phyloP scores from a whole-genome alignment of 2,797 vertebrate species.

The Limnodromus scolopaceus region DNA sequence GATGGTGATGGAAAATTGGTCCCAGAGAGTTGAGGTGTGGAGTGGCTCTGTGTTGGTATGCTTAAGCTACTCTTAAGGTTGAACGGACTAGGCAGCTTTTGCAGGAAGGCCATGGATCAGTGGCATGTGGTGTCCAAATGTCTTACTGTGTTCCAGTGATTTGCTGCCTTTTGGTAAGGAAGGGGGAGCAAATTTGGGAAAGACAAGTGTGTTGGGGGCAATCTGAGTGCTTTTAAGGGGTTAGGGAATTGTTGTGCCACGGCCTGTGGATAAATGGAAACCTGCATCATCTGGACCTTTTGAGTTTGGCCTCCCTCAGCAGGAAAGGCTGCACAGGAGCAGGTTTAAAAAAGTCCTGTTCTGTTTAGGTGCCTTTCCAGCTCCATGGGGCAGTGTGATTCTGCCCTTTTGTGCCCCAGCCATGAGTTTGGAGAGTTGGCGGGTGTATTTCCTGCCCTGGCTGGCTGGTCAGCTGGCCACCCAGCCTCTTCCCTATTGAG shows the following conservation, averaged over 20 bases:
- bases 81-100: not conserved
- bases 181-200: not conserved
- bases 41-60: not conserved
- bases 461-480: not conserved
- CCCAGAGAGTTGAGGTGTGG: not conserved
- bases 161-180: not conserved
- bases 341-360: not conserved
- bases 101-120: not conserved
- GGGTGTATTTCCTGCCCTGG: not conserved
- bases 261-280: not conserved
- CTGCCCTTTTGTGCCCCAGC: not conserved
- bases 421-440: not conserved
- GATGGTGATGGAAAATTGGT: not conserved
- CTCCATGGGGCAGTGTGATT: not conserved
- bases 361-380: not conserved
- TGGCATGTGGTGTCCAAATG: not conserved
- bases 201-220: not conserved
- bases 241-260: not conserved
- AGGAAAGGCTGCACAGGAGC: not conserved
- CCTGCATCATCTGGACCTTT: not conserved
- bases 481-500: not conserved
- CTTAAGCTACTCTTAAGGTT: not conserved
- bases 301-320: not conserved
- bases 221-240: not conserved
- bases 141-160: not conserved